phyloP scores from a whole-genome alignment of 2,113 vertebrate species.

The Notiomystis cincta region DNA sequence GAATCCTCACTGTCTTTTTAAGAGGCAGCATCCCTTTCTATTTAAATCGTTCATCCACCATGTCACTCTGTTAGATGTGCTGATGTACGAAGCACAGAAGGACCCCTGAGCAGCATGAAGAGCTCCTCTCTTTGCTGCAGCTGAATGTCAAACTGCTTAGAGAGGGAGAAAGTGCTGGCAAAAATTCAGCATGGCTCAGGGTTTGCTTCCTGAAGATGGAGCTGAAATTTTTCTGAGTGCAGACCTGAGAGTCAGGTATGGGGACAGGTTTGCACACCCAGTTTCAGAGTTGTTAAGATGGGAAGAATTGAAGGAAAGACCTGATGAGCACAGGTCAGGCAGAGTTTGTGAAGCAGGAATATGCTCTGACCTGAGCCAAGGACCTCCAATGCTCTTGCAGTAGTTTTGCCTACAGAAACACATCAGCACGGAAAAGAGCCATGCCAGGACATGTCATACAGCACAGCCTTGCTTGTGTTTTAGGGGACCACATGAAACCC shows the following conservation, averaged over 20 bases:
- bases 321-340: neutral
- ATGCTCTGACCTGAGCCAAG: neutral
- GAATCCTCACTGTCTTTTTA: neutral
- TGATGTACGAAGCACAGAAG: neutral
- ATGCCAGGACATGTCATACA: fast-evolving
- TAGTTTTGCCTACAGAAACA: neutral
- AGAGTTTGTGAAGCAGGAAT: neutral
- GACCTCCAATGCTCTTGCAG: neutral
- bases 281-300: neutral
- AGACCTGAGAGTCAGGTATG: neutral
- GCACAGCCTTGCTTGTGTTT: neutral
- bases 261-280: neutral
- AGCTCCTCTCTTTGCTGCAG: neutral
- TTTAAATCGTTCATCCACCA: constrained; percentile 15
- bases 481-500: neutral
- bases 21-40: neutral
- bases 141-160: neutral
- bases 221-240: neutral
- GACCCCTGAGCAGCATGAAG: constrained; percentile 19
- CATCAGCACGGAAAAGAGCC: neutral
- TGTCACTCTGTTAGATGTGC: constrained; percentile 1
- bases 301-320: neutral
- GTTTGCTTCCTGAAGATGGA: neutral
- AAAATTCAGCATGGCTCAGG: neutral
- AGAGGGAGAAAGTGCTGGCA: neutral